Percentiles rank a stretch among this genome's conserved stretches.
phyloP scores from a whole-genome alignment of 2,888 invertebrate genomes.

The Chrysotoxum bicinctum region DNA sequence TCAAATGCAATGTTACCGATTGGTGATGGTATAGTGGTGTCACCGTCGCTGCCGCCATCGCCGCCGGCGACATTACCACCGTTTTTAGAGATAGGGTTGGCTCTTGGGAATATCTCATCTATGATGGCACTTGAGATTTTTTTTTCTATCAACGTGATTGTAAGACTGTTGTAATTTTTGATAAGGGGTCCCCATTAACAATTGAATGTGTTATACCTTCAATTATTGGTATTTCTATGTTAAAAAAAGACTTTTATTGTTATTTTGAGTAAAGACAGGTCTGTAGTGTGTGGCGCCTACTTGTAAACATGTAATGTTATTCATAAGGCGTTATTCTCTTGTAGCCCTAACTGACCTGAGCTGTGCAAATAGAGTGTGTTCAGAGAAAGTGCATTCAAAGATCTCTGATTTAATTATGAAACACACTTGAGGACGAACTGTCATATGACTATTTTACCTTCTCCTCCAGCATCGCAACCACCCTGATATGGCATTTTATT shows the following conservation, averaged over 20 bases:
- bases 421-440: too few species aligned
- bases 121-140: constrained; percentile 51
- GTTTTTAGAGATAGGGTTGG: constrained; percentile 36
- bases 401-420: too few species aligned
- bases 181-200: constrained; percentile 45
- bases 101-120: constrained; percentile 31
- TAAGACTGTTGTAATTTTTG: constrained; percentile 50
- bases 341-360: too few species aligned
- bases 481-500: too few species aligned
- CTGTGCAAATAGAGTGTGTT: too few species aligned
- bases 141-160: constrained; percentile 54
- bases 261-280: neutral
- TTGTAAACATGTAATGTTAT: neutral
- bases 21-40: neutral
- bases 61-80: neutral
- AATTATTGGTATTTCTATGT: constrained; percentile 17
- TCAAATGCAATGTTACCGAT: neutral
- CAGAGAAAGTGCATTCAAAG: too few species aligned
- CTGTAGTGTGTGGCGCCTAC: constrained; percentile 54
- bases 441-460: too few species aligned
- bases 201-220: constrained; percentile 46
- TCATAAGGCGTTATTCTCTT: too few species aligned
- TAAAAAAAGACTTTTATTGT: neutral
- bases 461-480: too few species aligned
- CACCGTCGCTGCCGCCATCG: neutral